Base-by-base conservation (phyloP, 2,113 vertebrate genomes). In the Chascanopsetta lugubris region DNA sequence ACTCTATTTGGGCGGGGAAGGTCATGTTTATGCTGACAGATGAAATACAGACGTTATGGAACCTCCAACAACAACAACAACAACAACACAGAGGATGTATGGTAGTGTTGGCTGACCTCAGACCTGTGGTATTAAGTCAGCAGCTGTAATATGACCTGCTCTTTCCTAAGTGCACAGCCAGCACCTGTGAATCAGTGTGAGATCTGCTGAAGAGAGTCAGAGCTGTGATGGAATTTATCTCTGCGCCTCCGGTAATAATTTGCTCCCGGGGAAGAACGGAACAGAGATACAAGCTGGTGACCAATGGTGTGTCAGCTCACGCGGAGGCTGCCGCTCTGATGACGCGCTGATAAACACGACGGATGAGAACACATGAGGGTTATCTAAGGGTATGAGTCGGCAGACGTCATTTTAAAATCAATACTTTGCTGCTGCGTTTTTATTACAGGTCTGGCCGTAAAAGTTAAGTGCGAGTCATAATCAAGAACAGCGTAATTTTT, bases 211-310 rank as follows among this genome's bases (percentile, higher is more conserved):
- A 78, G 83, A 82, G 73, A 75, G 79, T 88, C 82, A 76, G 72
- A 84, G 75, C 84, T 55, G 85, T 90, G 89, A 90, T 86, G 86
- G 85, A 79, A 90, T 93, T 92, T 90, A 91, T 92, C 87, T 89
- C 21, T 47, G 84, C 71, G 77, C 69, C 75, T 82, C 70, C 78
- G 80, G 86, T 90, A 87, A 88, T 87, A 85, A n/a, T 84, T 85
- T 72, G 80, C 82, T 88, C 61, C 76, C 59, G 74, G 79, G 77
- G 61, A 86, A 75, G 79, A 63, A 87, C 8, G 3, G 79, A 89
- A 89, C 86, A 79, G 89, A 88, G 87, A 91, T 90, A 91, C 90
- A 91, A 90, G 76, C 88, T 69, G 78, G 66, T 47, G 78, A 85
- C 86, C 88, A 88, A 91, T 86, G 61, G 77, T 81, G 87, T 83